These are phyloP conservation scores for Tadarida brasiliensis DNA, from an alignment of 2,797 vertebrate genomes.

Conservation along the genomic window DNA sequence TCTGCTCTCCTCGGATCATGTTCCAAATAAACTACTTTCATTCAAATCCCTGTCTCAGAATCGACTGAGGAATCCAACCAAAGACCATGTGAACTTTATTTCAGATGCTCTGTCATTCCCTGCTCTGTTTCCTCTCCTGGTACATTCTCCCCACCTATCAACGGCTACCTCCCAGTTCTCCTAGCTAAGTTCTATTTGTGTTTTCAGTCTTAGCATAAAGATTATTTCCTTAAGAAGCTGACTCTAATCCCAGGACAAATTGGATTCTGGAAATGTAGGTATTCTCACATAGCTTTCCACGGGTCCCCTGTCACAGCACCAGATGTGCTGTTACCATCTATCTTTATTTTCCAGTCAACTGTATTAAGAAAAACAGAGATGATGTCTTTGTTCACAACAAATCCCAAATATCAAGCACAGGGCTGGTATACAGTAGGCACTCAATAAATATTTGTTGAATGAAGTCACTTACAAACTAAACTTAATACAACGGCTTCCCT, in stretches of 20 bases:
- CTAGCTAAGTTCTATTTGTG: background rate
- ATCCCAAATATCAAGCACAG: background rate
- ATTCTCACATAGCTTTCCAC: background rate
- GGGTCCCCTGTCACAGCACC: background rate
- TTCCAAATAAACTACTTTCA: conserved; percentile 9
- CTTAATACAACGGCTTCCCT: background rate
- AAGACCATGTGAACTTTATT: background rate
- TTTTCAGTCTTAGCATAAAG: background rate
- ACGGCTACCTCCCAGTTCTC: background rate
- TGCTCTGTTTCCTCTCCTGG: background rate
- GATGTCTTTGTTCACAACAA: background rate
- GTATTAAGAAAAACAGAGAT: conserved; percentile 8
- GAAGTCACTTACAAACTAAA: background rate
- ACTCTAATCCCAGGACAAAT: background rate
- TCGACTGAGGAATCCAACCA: background rate
- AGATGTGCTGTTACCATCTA: background rate
- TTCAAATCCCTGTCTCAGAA: background rate
- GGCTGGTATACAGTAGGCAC: background rate
- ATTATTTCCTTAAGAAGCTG: background rate
- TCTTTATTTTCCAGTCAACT: background rate
- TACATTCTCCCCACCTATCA: background rate
- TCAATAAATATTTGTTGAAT: conserved; percentile 33
- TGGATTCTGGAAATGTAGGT: background rate
- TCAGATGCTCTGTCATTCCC: background rate
- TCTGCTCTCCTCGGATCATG: background rate